Base-by-base conservation (phyloP, 2,888 invertebrate species). In the Metalampra italica region DNA sequence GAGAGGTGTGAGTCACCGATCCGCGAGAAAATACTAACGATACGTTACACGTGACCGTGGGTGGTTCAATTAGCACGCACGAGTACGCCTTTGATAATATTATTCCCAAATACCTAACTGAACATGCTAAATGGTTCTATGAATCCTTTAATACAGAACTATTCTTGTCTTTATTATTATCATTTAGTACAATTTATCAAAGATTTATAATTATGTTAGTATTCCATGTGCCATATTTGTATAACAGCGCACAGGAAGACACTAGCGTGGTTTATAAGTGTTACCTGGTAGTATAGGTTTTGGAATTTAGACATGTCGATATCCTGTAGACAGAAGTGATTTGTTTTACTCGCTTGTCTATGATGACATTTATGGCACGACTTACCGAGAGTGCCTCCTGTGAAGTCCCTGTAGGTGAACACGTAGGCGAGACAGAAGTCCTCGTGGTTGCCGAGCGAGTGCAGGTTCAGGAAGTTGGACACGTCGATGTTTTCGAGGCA, bases 361-460 rank as follows among this genome's bases (percentile, higher is more conserved):
- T 8, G 32, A 3, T 8, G n/a, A 32, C 8, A 9, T 11, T 11
- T 32, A 1, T 9, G 32, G 7, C 11, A 32, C 32, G 1, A 32
- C 60, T 65, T 63, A 90, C 90, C 90, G 39, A 99, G 91, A 13
- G 99, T 99, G 52, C 99, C 99, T 8, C 98, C 98, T 14, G 97
- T 97, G 78, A 99, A 99, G 83, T 99, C 99, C 68, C 98, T 92
- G 79, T 97, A 97, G 0, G 99, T 99, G 87, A 99, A 98, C 54
- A 99, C 97, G 80, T 99, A 99, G n/a, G 99, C 99, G 56, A 99
- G 92, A 78, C 99, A 99, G 89, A 99, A 99, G 82, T 97, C 97
- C 71, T 98, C 97, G 80, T 99, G 99, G 89, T 99, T 97, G 50
- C 96, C 95, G 57, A 98, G 91, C 9, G 99, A 99, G 83, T 99